Evolutionary conservation across 2,797 vertebrate species (phyloP), one percentile per base, ranked within the genome.

Genomic region (Cryptoprocta ferox): DNA sequence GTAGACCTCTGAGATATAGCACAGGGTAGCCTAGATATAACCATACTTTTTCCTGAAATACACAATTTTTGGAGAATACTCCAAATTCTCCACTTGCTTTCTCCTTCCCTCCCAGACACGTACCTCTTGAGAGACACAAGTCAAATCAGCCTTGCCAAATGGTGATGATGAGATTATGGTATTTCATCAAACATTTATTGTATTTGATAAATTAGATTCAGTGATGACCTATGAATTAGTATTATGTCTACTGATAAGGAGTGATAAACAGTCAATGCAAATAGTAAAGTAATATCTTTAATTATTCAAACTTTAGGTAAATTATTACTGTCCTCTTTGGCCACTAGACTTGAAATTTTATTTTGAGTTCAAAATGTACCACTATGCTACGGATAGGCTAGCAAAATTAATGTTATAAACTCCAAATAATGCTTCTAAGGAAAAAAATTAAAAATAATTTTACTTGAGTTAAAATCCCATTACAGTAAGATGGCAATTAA

Each of bases 121-220:
- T 78, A 78, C 8, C 12, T 90, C 30, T 39, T 86, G 32, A 95
- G 14, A 95, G 14, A 82, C 8, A 87, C 18, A 95, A 92, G 45
- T 39, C 8, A 89, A 95, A 75, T 56, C 32, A 95, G 4, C 13
- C 18, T 96, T 63, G 42, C 16, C 59, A 89, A 42, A 39, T 85
- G 10, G 37, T 85, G 19, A 26, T 71, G 14, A 9, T 84, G 56
- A 50, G 39, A 95, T 94, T 24, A 19, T 87, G 59, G 63, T 24
- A 65, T 59, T 63, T 53, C 63, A 35, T 68, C 2, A 79, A 96
- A 65, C 14, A 84, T 48, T 76, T 80, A 45, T 42, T 84, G 5
- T n/a, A 45, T 91, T 82, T 87, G 50, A 75, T 66, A 88, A 94
- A 42, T 83, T 75, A 73, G 45, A 88, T 83, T 79, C 59, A 94